Evolutionary conservation across 2,113 vertebrate genomes (phyloP).

Genomic region (Calypte anna): DNA sequence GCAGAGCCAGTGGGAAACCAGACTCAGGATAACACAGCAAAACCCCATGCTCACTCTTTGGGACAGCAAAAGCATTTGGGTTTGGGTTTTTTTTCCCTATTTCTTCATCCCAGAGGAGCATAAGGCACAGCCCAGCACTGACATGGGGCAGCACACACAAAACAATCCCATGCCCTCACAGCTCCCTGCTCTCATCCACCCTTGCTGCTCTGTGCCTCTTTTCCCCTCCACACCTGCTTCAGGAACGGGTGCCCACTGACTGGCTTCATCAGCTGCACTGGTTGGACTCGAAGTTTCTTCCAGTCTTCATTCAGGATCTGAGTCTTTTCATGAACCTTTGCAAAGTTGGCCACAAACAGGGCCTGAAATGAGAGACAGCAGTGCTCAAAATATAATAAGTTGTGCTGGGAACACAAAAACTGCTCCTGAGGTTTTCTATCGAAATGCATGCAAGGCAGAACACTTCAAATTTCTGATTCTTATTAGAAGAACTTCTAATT

Average conservation of each 20-base stretch:
- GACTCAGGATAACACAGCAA: neutral
- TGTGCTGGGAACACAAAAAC: rapidly evolving
- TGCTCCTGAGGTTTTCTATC: neutral
- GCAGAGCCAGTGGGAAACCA: neutral
- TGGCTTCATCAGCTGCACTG: slow-evolving; percentile 86
- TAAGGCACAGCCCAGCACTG: neutral
- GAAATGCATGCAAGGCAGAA: neutral
- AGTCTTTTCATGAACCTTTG: slow-evolving; percentile 90
- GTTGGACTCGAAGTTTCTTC: slow-evolving; percentile 91
- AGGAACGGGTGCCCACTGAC: slow-evolving; percentile 80
- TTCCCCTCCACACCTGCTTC: slow-evolving; percentile 84
- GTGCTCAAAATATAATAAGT: neutral
- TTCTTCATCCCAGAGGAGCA: neutral
- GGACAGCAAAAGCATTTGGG: neutral
- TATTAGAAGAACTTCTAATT: neutral
- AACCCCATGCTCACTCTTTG: neutral
- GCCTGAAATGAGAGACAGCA: slow-evolving; percentile 73
- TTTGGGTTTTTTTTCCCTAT: neutral
- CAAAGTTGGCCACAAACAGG: slow-evolving; percentile 90
- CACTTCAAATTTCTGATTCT: neutral
- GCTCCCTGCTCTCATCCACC: neutral
- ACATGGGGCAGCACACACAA: neutral
- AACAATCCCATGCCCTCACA: neutral
- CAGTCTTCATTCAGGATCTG: slow-evolving; percentile 91
- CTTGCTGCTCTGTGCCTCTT: neutral